Base-by-base conservation (phyloP, 2,888 invertebrate species). In the Frankliniella fusca region DNA sequence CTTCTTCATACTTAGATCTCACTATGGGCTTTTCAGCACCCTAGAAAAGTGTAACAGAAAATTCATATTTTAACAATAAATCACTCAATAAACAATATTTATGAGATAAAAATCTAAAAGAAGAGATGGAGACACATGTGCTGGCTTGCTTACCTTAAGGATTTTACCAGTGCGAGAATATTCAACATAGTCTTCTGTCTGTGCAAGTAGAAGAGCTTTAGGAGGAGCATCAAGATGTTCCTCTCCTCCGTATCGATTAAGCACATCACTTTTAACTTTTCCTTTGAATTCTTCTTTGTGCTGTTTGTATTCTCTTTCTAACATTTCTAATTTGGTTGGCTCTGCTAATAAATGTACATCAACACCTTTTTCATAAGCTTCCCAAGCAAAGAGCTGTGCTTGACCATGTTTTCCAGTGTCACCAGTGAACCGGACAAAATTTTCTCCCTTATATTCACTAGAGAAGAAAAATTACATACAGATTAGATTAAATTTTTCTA, bases 381-480 rank as follows among this genome's bases (percentile, higher is more conserved):
- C 97, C 98, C 99, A 99, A 5, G 98, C 98, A 91, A 99, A 99
- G 87, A 97, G 87, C 87, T 99, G 98, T 23, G 97, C 96, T 20
- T 92, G 93, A 0, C 97, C 95, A 88, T 99, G 98, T 83, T 93
- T 91, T 76, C 92, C 91, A 0, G 99, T 98, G 89, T 99, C 99
- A 18, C 99, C 99, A 70, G 95, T 93, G 88, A 95, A 97, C 3
- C 99, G 92, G 1, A 95, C 95, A 90, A 97, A 97, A 89, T 99
- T 99, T 89, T 99, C 99, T 49, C 99, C 99, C 28, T 94, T 92
- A 89, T 97, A 99, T 86, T 95, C 70, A 76, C 70, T 76, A 23
- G 12, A 65, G 80, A 81, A 23, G 48, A 81, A 80, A 38, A 3
- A 38, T 2, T 38, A 38, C 3, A 38, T 38, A 38, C 38, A 2